Evolutionary conservation across 2,113 vertebrate species (phyloP), one percentile per base, ranked within the genome.

Genomic region (Clarias batrachus): DNA sequence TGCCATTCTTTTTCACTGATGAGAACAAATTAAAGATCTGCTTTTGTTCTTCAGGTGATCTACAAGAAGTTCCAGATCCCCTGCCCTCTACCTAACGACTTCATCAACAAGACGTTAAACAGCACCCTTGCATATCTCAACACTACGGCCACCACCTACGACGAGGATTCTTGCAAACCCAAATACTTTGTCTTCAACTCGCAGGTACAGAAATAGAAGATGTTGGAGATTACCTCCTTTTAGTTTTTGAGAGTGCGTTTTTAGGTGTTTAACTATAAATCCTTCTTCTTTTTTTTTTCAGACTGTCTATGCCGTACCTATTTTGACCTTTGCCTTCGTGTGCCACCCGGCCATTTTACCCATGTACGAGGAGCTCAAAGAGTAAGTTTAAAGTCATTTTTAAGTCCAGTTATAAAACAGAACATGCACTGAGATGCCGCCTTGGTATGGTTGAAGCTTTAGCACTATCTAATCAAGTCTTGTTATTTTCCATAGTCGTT

Each of bases 261-360:
- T 81, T 37, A n/a, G 33, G 21, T 33, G 74, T 84, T 3, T 17
- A 14, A 83, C 25, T 54, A 52, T 7, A 37, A 25, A 37, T n/a
- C 16, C 25, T 12, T 57, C 0, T 17, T 33, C 33, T 8, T 65
- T 1, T 21, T 25, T 11, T 57, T 17, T 56, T 21, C 92, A 99
- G 98, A 99, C 98, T 0, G 97, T 98, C 59, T 99, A 99, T 56
- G 97, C 98, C 27, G 93, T 99, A 81, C 98, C 98, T 21, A 99
- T 99, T 92, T 91, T 99, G 90, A 98, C 96, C 1, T 99, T 99
- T 82, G 98, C 98, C 76, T 99, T 99, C 41, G 98, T 99, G 86
- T 99, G 98, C 89, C 98, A 99, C 91, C 98, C 98, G 54, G 97
- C 97, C 82, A 94, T 99, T 91, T 96, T 99, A 92, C 98, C 98